Evolutionary conservation across 2,113 vertebrate genomes (phyloP), one percentile per base, ranked within the genome.

Genomic region (Benitochromis conjunctus): DNA sequence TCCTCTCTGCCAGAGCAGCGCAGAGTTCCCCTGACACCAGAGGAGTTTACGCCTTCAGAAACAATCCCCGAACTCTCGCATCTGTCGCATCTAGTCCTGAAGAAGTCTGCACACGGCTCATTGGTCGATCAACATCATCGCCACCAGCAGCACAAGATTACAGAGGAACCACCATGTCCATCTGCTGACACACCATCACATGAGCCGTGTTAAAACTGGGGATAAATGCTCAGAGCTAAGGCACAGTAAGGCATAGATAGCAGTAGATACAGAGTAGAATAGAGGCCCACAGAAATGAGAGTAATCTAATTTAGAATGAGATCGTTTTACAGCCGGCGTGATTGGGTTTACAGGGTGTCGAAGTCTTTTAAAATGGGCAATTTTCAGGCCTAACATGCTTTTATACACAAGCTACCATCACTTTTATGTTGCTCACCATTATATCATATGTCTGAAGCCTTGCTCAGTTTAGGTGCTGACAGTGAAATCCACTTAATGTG

Each of bases 401-500:
- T 66, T 81, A 64, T 60, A 87, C 34, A 78, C 79, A 64, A 80
- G 53, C 79, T 64, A 55, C 57, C 48, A 80, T 84, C 21, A 46
- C 83, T 80, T 86, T 87, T 77, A 83, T 80, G 81, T 60, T 82
- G 82, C 84, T 60, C 69, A 29, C 84, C 71, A 91, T 89, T 34
- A 81, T 84, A 91, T 93, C 64, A 9, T 38, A 88, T 91, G 85
- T 90, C 85, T 85, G 53, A 78, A 69, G 13, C 18, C 81, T 86
- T 89, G 86, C 87, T 94, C 57, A 87, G 85, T 91, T 92, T 66
- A 38, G 58, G 54, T 34, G 81, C 85, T 41, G 87, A 81, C 58
- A 82, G 81, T 48, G 66, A 81, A 88, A 94, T 87, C 81, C 36
- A 57, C 79, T 91, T 92, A 91, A 90, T 80, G 36, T 58, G 66